Evolutionary conservation across 1,140 invertebrate genomes (phyloP).

Genomic region (Sycobia sp.): DNA sequence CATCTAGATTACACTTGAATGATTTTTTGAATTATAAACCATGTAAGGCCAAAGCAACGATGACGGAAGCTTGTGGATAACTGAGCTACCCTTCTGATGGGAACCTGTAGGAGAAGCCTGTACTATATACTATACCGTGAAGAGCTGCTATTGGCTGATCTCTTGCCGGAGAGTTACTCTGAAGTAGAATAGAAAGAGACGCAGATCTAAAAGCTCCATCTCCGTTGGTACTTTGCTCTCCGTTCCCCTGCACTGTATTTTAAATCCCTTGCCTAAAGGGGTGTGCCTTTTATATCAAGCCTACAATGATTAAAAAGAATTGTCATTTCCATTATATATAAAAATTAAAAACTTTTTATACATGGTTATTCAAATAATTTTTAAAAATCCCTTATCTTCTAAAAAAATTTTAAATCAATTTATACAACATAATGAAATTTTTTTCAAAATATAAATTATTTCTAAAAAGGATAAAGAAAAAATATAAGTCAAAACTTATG

Average conservation of each 20-base stretch:
- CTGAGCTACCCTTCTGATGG: conserved; percentile 44
- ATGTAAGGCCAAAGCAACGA: conserved; percentile 4
- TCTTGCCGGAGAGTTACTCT: conserved; percentile 36
- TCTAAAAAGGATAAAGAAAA: conserved; percentile 5
- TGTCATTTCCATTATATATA: conserved; percentile 15
- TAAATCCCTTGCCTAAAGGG: conserved; percentile 41
- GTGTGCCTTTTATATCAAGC: conserved; percentile 33
- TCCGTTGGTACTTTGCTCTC: conserved; percentile 38
- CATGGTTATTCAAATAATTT: neutral
- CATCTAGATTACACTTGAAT: neutral
- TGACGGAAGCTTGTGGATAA: conserved; percentile 28
- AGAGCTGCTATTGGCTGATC: conserved; percentile 37
- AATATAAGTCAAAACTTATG: conserved; percentile 39
- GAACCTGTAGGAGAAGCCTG: conserved; percentile 30
- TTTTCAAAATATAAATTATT: neutral
- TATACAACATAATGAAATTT: conserved; percentile 1
- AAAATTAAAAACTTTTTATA: neutral
- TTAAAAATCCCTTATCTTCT: neutral
- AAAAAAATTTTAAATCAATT: conserved; percentile 16
- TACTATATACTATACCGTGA: conserved; percentile 37
- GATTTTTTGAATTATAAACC: too few relatives aligned
- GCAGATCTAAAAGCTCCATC: conserved; percentile 29
- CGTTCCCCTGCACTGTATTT: conserved; percentile 40
- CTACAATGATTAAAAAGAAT: conserved; percentile 33
- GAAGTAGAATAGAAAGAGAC: conserved; percentile 43